phyloP scores from a whole-genome alignment of 2,888 invertebrate species.

The Lamellibrachia satsuma region DNA sequence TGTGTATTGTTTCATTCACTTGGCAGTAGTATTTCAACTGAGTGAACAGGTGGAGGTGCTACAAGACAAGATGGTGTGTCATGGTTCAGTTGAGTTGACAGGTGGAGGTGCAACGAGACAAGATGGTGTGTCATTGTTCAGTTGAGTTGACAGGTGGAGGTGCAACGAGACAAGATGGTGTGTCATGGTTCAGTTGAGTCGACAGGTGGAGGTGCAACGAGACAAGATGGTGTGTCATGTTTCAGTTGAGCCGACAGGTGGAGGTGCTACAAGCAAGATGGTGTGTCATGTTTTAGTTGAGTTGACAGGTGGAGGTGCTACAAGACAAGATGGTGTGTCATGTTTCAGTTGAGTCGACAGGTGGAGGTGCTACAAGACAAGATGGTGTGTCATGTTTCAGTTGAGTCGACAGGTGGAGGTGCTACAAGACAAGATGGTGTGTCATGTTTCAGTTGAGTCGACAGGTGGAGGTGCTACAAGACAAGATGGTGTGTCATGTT shows the following conservation, averaged over 20 bases:
- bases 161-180: constrained; percentile 71
- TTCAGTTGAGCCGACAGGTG: no score
- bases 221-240: neutral
- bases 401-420: no score
- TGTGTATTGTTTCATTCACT: no score
- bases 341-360: neutral
- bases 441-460: neutral
- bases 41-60: no score
- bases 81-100: no score
- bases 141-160: constrained; percentile 67
- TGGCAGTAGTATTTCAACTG: no score
- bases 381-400: neutral
- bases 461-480: neutral
- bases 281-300: neutral
- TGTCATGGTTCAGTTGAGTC: constrained; percentile 73
- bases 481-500: neutral
- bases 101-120: no score
- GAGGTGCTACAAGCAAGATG: no score
- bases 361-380: neutral
- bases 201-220: neutral
- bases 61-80: no score
- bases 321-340: neutral
- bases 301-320: neutral
- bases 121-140: constrained; percentile 65
- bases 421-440: neutral